Conservation (phyloP, 2,797 vertebrate species). For the Paedocypris micromegethes region DNA sequence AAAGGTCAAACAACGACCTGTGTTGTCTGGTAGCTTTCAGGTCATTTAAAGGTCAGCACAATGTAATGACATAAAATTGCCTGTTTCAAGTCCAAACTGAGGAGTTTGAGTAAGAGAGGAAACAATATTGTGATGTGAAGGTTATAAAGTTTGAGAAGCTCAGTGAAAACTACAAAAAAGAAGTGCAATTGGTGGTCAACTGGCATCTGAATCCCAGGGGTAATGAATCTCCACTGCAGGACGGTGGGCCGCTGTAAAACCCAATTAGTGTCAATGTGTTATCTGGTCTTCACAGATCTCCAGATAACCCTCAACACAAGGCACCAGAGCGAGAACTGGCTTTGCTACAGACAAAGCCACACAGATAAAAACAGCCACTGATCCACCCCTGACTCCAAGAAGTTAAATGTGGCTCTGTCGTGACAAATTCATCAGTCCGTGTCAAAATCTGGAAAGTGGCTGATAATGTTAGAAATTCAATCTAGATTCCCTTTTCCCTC, state of each 20-base stretch:
- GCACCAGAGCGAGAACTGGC: conserved; percentile 22
- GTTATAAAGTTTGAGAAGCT: not conserved
- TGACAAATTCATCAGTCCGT: not conserved
- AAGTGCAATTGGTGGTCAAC: conserved; percentile 51
- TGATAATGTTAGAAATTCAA: conserved; percentile 46
- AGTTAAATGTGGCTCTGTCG: conserved; percentile 8
- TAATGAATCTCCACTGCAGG: conserved; percentile 64
- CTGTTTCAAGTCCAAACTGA: conserved; percentile 48
- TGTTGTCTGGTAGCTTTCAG: conserved; percentile 61
- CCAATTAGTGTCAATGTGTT: conserved; percentile 64
- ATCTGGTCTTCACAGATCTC: conserved; percentile 55
- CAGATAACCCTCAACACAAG: conserved; percentile 55
- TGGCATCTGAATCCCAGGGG: conserved; percentile 60
- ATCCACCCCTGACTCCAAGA: conserved; percentile 12
- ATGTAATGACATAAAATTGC: conserved; percentile 65
- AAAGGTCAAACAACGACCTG: conserved; percentile 53
- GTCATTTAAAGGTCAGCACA: conserved; percentile 60
- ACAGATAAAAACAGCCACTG: conserved; percentile 19
- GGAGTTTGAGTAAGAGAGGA: conserved; percentile 16
- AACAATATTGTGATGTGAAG: too few relatives aligned
- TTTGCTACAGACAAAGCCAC: conserved; percentile 29
- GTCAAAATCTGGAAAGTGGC: conserved; percentile 1
- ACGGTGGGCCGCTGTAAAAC: conserved; percentile 61
- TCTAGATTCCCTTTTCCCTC: conserved; percentile 15
- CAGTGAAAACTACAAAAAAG: conserved; percentile 39